Evolutionary conservation across 2,888 invertebrate genomes (phyloP), one percentile per base, ranked within the genome.

Genomic region (Melieria crassipennis): DNA sequence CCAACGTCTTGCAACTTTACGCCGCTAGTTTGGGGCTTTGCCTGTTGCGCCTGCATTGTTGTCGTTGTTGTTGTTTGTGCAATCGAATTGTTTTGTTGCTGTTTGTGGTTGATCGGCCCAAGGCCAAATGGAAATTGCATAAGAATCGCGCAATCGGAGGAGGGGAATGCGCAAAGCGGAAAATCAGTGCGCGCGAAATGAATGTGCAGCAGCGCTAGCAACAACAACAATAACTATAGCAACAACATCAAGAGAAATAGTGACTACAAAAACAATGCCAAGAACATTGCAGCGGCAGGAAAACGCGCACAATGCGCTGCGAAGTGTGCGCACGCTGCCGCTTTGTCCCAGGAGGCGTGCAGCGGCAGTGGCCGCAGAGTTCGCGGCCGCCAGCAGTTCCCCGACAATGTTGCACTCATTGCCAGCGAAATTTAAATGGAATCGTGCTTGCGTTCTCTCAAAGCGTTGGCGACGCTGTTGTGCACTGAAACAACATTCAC

Each of bases 61-160:
- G 16, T 47, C 5, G 5, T 62, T 62, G 13, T 4, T n/a, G 50
- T 55, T 13, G n/a, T 58, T 58, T 42, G 58, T 7, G 16, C 52
- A 45, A 45, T 42, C 13, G 47, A 16, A 62, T 62, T 62, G 50
- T 46, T 69, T 47, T 61, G 62, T 69, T 62, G 56, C 56, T 63
- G 30, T 30, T 30, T 30, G 30, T 61, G 62, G 56, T 45, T 69
- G 45, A 69, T n/a, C 56, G 47, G 57, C 70, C 70, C 65, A 65
- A 65, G 65, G 70, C 70, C 70, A 70, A 64, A 70, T 70, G 65
- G 60, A 70, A 70, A 70, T 65, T 70, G 50, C 52, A 70, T 70
- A 64, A 58, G 58, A 58, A 58, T 16, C 58, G 65, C 50, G 42
- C 50, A 60, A 52, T 52, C 11, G 43, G 4, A 11, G 6, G 58